A percentile compares a stretch with the other conserved stretches of the same genome.
phyloP scores from a whole-genome alignment of 2,888 invertebrate genomes.

The Blera fallax region DNA sequence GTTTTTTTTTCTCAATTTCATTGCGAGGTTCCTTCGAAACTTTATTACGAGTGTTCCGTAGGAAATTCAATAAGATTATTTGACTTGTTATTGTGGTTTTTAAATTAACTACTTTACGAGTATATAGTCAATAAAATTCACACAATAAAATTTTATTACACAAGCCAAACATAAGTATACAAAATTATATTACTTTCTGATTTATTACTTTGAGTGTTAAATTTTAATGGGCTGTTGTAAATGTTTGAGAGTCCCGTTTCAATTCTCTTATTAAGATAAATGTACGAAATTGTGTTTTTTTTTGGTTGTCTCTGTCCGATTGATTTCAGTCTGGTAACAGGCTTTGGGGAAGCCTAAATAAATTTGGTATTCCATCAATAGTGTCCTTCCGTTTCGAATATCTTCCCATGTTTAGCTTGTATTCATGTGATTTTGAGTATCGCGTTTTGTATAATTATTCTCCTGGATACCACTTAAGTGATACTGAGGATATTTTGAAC shows the following conservation, averaged over 20 bases:
- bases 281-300: no score
- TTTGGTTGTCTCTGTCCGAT: no score
- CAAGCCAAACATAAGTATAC: background rate
- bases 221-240: slow-evolving; percentile 18
- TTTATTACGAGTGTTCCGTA: background rate
- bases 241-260: background rate
- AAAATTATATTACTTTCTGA: background rate
- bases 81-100: background rate
- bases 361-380: no score
- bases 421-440: no score
- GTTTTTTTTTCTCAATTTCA: background rate
- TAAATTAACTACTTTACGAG: slow-evolving; percentile 6
- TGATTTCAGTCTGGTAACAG: no score
- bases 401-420: no score
- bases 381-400: no score
- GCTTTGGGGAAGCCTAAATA: no score
- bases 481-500: no score
- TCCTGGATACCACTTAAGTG: no score
- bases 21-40: background rate
- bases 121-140: background rate
- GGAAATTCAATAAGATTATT: background rate
- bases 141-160: slow-evolving; percentile 16
- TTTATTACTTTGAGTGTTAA: slow-evolving; percentile 10
- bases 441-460: no score
- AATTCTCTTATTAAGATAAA: background rate